phyloP scores from a whole-genome alignment of 2,888 invertebrate species.

The Syritta pipiens region DNA sequence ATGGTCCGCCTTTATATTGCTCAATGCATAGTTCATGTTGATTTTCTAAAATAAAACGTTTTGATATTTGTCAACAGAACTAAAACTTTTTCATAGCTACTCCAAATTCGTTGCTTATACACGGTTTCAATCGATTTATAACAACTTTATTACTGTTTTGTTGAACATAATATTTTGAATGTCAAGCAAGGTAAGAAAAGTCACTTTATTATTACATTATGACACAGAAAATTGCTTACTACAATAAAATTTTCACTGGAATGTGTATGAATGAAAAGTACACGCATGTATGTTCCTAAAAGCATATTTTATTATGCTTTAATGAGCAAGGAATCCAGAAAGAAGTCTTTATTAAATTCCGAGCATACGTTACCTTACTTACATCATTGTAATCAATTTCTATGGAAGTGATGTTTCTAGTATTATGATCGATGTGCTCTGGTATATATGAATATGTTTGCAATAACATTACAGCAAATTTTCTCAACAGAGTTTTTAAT shows the following conservation, averaged over 20 bases:
- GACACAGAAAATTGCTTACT: constrained; percentile 21
- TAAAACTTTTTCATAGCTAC: too few relatives aligned
- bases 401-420: not conserved
- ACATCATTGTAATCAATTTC: not conserved
- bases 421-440: too few relatives aligned
- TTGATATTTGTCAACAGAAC: too few relatives aligned
- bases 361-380: not conserved
- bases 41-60: too few relatives aligned
- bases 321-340: not conserved
- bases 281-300: not conserved
- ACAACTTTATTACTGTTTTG: constrained; percentile 33
- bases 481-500: too few relatives aligned
- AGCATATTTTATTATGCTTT: constrained; percentile 1
- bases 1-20: too few relatives aligned
- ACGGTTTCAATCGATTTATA: constrained; percentile 5
- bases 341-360: constrained; percentile 1
- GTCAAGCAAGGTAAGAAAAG: constrained; percentile 8
- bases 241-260: constrained; percentile 39
- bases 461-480: too few relatives aligned
- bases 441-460: too few relatives aligned
- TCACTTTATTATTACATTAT: constrained; percentile 28
- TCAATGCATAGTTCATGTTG: too few relatives aligned
- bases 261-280: constrained; percentile 12
- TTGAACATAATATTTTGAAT: constrained; percentile 42
- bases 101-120: too few relatives aligned